Base-by-base conservation (phyloP, 1,140 invertebrate genomes). In the Leptestheria dahalacensis region DNA sequence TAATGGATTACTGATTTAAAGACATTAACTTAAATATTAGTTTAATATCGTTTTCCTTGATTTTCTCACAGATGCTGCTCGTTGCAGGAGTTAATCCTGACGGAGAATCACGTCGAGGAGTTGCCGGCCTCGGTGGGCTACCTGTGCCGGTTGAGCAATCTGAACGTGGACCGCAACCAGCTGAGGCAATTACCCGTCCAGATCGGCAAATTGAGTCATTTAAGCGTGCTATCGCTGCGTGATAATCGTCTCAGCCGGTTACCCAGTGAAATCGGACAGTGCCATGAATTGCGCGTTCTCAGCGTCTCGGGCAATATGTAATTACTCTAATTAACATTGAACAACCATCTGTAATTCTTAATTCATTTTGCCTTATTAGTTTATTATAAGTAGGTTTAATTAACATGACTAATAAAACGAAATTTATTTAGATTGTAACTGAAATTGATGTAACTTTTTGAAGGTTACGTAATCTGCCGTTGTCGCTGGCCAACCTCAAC, bases 101-200 rank as follows among this genome's bases (percentile, higher is more conserved):
- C 93, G 26, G 94, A 98, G 75, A 99, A 99, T 77, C 86, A 94
- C 68, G 75, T 99, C 61, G 82, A 85, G 64, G 91, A 97, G 74
- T 71, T 99, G 65, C 96, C 96, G 20, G 75, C 78, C 41, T 83
- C 91, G 51, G 88, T 98, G 69, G 95, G 95, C 58, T 91, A 91
- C 72, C 78, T 99, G 67, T 79, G 82, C 56, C 88, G 90, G 70
- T 75, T 99, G 68, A 94, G 88, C 61, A 97, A 96, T 75, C 78
- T 99, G 60, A 99, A 99, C 76, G 85, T 97, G 59, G 96, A 99
- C 77, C 81, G 92, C 65, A 99, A 98, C 76, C 85, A 88, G 61
- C 75, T 98, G 60, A 83, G 81, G 64, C 82, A 82, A 66, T 79
- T 99, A 69, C 94, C 95, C 4, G 72, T 83, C 54, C 88, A 97